Evolutionary conservation across 2,113 vertebrate genomes (phyloP).

Genomic region (Peromyscus californicus): DNA sequence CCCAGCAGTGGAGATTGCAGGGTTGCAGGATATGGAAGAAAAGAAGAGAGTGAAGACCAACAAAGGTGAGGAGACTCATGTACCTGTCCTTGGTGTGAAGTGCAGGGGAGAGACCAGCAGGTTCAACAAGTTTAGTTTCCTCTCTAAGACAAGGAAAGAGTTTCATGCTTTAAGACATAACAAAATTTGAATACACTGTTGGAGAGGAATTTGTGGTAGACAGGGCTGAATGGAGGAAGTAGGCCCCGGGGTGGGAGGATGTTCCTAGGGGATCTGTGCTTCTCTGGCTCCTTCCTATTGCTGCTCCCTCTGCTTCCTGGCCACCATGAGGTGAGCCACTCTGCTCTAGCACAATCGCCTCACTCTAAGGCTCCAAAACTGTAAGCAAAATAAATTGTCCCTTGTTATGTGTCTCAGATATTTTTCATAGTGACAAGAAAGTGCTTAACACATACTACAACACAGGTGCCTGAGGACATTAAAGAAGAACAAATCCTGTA

Average conservation of each 20-base stretch:
- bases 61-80: too few species aligned
- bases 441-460: not conserved
- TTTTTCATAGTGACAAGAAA: not conserved
- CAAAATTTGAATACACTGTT: too few species aligned
- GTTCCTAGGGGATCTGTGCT: not conserved
- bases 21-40: not conserved
- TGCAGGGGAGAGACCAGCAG: not conserved
- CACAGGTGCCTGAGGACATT: rapidly evolving
- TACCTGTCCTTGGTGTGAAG: too few species aligned
- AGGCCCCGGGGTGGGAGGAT: not conserved
- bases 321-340: too few species aligned
- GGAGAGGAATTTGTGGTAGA: not conserved
- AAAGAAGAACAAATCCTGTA: not conserved
- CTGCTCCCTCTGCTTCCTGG: not conserved
- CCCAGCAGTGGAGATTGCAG: not conserved
- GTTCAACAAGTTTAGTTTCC: not conserved
- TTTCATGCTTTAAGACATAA: not conserved
- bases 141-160: not conserved
- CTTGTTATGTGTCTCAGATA: not conserved
- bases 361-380: not conserved
- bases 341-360: not conserved
- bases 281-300: not conserved
- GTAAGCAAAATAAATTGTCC: not conserved
- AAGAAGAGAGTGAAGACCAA: not conserved
- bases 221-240: not conserved